phyloP scores from a whole-genome alignment of 1,140 invertebrate species.

The Thalassaphorura encarpata region DNA sequence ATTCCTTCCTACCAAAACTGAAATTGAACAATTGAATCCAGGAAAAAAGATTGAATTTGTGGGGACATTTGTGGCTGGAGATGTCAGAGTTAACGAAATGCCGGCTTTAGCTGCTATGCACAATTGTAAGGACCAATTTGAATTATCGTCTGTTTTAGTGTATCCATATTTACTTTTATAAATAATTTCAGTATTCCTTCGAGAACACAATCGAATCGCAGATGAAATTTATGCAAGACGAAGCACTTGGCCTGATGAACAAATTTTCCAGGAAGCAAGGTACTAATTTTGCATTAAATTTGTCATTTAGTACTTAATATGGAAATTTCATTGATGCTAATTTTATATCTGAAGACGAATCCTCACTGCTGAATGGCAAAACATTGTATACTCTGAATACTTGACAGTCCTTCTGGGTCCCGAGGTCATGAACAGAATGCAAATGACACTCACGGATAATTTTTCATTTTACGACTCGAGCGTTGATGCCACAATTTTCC shows the following conservation, averaged over 20 bases:
- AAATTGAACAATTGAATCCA: constrained; percentile 10
- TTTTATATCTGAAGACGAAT: too few species aligned
- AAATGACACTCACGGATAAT: constrained; percentile 59
- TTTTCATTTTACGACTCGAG: constrained; percentile 59
- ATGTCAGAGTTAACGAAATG: constrained; percentile 30
- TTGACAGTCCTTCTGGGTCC: constrained; percentile 71
- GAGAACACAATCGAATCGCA: constrained; percentile 32
- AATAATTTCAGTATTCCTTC: constrained; percentile 14
- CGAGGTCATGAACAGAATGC: constrained; percentile 81
- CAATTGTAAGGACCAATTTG: constrained; percentile 24
- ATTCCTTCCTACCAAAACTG: constrained; percentile 14
- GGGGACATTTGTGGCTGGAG: constrained; percentile 29
- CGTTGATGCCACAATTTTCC: constrained; percentile 75
- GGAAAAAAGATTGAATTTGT: constrained; percentile 16
- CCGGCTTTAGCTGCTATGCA: constrained; percentile 26
- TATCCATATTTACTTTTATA: too few species aligned
- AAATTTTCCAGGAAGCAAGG: constrained; percentile 20
- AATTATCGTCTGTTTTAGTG: not conserved
- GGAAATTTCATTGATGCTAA: too few species aligned
- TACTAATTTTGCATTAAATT: too few species aligned
- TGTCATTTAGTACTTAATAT: too few species aligned
- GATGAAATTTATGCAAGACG: constrained; percentile 4
- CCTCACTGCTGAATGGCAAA: constrained; percentile 78
- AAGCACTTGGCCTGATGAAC: constrained; percentile 16
- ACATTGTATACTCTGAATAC: constrained; percentile 90